Evolutionary conservation across 1,140 invertebrate genomes (phyloP).

Genomic region (Liolophura sinensis): DNA sequence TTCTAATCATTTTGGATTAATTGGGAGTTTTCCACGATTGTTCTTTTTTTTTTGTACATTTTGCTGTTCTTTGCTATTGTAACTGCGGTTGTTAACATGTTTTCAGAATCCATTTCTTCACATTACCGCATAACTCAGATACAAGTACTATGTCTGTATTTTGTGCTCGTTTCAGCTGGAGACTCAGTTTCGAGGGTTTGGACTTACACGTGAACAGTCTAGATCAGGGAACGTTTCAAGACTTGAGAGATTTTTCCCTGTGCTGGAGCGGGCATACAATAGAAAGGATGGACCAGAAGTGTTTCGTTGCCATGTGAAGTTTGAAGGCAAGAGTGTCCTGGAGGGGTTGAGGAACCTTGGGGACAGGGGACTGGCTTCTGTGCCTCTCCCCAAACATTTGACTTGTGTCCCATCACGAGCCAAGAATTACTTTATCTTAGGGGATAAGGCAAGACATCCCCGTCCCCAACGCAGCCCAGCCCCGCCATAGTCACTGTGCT

Average conservation of each 20-base stretch:
- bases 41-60: too few species aligned
- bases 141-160: background rate
- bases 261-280: slow-evolving; percentile 13
- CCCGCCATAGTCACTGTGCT: too few species aligned
- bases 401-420: slow-evolving; percentile 24
- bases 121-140: background rate
- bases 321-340: slow-evolving; percentile 34
- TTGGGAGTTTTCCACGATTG: too few species aligned
- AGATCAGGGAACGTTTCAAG: too few species aligned
- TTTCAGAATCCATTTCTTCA: too few species aligned
- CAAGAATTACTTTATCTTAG: slow-evolving; percentile 27
- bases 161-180: slow-evolving; percentile 19
- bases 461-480: background rate
- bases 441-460: slow-evolving; percentile 11
- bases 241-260: slow-evolving; percentile 6
- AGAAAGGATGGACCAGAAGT: slow-evolving; percentile 12
- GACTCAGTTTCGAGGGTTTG: slow-evolving; percentile 21
- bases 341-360: slow-evolving; percentile 32
- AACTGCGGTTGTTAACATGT: too few species aligned
- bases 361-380: slow-evolving; percentile 22
- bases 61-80: too few species aligned
- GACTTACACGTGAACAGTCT: too few species aligned
- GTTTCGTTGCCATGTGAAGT: slow-evolving; percentile 34
- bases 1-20: too few species aligned
- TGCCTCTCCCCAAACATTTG: slow-evolving; percentile 30